Evolutionary conservation across 2,797 vertebrate genomes (phyloP), one percentile per base, ranked within the genome.

Genomic region (Gymnodraco acuticeps): DNA sequence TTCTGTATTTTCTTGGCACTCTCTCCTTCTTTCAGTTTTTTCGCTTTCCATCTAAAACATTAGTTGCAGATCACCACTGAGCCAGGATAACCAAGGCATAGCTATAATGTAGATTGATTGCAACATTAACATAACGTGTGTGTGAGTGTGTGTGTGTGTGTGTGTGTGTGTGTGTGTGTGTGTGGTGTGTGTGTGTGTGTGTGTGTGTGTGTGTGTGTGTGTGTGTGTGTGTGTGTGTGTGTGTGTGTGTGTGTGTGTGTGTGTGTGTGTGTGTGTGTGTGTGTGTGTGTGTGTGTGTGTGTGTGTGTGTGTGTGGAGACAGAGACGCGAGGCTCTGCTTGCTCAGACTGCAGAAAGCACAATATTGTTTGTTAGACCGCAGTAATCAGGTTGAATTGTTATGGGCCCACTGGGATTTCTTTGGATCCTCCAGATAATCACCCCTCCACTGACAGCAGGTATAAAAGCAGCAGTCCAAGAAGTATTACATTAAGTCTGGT

Each of bases 371-470:
- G 71, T 78, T 75, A 80, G 82, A 62, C 66, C n/a, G 58, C 73
- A 80, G 80, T 80, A 85, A 89, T 87, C 80, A 83, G 78, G 75
- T 72, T 56, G 77, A 87, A 86, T 85, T 84, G 86, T 82, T 81
- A 82, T 1, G 51, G 71, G 70, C 73, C 77, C 73, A 38, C 72
- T 82, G 80, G 73, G 83, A 83, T 81, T 81, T 72, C 63, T 78
- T 74, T 84, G 27, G 41, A 80, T 89, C 80, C 69, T 61, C 27
- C 58, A 79, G 74, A 85, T 83, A 79, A 83, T 58, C 58, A 48
- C 42, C 42, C 73, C 65, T 47, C 56, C 65, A 42, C 53, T 61
- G 82, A 90, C 79, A 79, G 75, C 81, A 89, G 83, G 83, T 90
- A 84, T 27, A n/a, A 74, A 58, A 70, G 53, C 66, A 70, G 64